Evolutionary conservation across 2,888 invertebrate species (phyloP).

Genomic region (Mystacides longicornis): DNA sequence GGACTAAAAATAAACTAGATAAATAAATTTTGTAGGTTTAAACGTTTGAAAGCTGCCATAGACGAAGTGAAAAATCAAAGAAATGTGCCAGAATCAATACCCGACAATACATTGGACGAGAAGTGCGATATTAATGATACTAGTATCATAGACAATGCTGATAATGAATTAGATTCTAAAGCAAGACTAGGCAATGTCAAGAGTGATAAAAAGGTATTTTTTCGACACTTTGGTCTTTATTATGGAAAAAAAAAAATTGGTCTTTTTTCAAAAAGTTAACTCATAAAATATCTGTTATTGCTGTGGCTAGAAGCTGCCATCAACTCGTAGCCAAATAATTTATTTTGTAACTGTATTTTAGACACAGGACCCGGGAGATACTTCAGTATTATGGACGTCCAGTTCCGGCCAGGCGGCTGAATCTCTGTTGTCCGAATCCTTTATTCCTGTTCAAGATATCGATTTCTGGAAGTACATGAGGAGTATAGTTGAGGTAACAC

Average conservation of each 20-base stretch:
- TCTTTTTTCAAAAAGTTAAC: too few relatives aligned
- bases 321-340: too few relatives aligned
- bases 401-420: constrained; percentile 10
- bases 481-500: constrained; percentile 40
- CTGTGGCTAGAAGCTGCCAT: too few relatives aligned
- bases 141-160: background rate
- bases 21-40: constrained; percentile 38
- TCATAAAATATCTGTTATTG: too few relatives aligned
- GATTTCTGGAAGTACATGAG: constrained; percentile 44
- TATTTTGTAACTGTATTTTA: too few relatives aligned
- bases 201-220: constrained; percentile 12
- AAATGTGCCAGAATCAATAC: background rate
- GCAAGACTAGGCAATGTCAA: constrained; percentile 17
- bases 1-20: background rate
- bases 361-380: constrained; percentile 13
- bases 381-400: constrained; percentile 23
- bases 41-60: constrained; percentile 44
- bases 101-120: background rate
- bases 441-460: constrained; percentile 15
- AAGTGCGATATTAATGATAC: background rate
- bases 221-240: too few relatives aligned
- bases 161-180: constrained; percentile 15
- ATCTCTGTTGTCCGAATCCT: constrained; percentile 16
- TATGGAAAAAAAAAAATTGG: too few relatives aligned
- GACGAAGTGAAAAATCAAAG: constrained; percentile 30